phyloP scores from a whole-genome alignment of 2,113 vertebrate genomes.

The Otocyon megalotis region DNA sequence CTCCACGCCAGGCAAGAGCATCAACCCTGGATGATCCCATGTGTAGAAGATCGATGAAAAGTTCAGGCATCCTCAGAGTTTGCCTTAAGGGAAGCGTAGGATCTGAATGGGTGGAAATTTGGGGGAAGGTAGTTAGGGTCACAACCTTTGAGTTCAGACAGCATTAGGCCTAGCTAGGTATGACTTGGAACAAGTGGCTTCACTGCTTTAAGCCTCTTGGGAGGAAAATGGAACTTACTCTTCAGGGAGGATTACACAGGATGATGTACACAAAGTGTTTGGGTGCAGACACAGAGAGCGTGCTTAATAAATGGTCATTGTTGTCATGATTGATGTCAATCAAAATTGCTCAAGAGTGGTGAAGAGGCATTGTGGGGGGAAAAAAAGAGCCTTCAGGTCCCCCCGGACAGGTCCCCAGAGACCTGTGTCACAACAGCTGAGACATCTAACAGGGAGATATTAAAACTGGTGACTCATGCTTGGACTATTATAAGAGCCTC shows the following conservation, averaged over 20 bases:
- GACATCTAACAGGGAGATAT: background rate
- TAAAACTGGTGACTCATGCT: background rate
- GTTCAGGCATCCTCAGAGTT: background rate
- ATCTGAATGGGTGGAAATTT: background rate
- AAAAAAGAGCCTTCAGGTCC: background rate
- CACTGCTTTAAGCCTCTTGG: background rate
- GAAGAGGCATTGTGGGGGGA: background rate
- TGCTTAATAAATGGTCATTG: background rate
- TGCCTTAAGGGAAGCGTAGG: background rate
- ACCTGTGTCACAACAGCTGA: background rate
- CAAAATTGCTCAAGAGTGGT: background rate
- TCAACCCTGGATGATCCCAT: too few species aligned
- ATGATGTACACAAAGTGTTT: background rate
- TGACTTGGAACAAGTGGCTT: background rate
- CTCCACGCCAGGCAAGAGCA: too few species aligned
- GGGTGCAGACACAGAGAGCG: background rate
- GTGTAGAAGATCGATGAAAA: background rate
- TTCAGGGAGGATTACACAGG: background rate
- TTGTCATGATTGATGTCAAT: background rate
- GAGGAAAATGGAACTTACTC: background rate
- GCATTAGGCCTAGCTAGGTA: too few species aligned
- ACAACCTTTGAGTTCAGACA: background rate
- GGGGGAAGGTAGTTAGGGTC: background rate
- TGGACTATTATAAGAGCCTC: background rate
- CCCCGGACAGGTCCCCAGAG: background rate